Evolutionary conservation across 1,140 invertebrate genomes (phyloP), one percentile per base, ranked within the genome.

Genomic region (Onthophagus taurus): DNA sequence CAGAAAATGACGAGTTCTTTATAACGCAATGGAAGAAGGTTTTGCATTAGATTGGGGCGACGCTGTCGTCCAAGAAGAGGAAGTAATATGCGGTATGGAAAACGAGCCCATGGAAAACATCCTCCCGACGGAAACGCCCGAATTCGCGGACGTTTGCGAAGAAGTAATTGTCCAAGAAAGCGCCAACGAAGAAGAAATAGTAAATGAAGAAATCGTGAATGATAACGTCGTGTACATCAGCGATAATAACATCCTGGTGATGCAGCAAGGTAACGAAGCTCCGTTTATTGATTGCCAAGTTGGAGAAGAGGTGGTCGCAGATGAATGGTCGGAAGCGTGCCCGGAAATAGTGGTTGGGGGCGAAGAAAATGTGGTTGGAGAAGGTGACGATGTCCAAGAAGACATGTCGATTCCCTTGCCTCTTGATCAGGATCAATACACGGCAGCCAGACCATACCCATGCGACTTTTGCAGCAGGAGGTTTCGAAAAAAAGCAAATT

Each of bases 381-480:
- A 66, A 1, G 70, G 73, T 43, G 60, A 78, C 64, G 69, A 81
- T 65, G 54, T 65, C 50, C 67, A 76, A 52, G 80, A 80, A 56
- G 80, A 84, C 50, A 71, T 81, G 60, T 79, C 83, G 60, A 81
- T 86, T 35, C 81, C 82, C 7, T 63, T 88, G 49, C 81, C 83
- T 12, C 83, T 82, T 36, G 82, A 85, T 59, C 83, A 86, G 69
- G 83, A 87, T 64, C 77, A 84, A 45, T 86, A 86, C 55, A 84
- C 81, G 19, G 79, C 80, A 2, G 74, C 80, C 48, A 72, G 83
- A n/a, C 84, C 85, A 0, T 86, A 83, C 69, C 84, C 85, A 0
- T 89, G 85, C 55, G 85, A 89, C 57, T 86, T 87, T 59, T 88
- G 85, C 55, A 85, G 81, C 33, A 71, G 83, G 6, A 72, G 84